A percentile compares a stretch with the other conserved stretches of the same genome.
These are phyloP conservation scores for Megaustenia siamemsis DNA, from an alignment of 2,888 invertebrate genomes.

Conservation along the genomic window DNA sequence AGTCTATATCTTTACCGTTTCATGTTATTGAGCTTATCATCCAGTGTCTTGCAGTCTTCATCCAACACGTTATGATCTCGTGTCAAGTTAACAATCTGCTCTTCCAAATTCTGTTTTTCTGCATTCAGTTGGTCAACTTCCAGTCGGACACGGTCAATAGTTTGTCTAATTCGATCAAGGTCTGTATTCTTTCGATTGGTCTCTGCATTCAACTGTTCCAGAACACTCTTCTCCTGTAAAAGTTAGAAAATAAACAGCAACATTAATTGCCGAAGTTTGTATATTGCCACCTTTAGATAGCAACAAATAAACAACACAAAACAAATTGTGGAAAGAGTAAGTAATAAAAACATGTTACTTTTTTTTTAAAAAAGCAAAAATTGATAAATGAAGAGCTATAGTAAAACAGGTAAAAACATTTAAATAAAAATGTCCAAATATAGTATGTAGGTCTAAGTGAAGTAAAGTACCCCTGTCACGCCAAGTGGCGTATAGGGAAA, in stretches of 20 bases:
- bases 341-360: too few relatives aligned
- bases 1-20: slow-evolving; percentile 65
- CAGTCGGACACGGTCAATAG: slow-evolving; percentile 69
- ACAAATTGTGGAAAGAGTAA: neutral
- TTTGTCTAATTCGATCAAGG: slow-evolving; percentile 69
- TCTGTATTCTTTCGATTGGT: slow-evolving; percentile 69
- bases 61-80: slow-evolving; percentile 72
- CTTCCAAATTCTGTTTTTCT: slow-evolving; percentile 73
- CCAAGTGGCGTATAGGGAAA: too few relatives aligned
- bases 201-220: slow-evolving; percentile 71
- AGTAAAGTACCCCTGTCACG: too few relatives aligned
- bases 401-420: too few relatives aligned
- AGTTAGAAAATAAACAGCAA: slow-evolving; percentile 6
- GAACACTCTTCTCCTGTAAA: slow-evolving; percentile 70
- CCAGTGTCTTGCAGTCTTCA: slow-evolving; percentile 70
- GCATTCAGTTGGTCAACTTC: slow-evolving; percentile 69
- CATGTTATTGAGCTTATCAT: slow-evolving; percentile 72
- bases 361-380: too few relatives aligned
- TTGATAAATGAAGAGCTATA: too few relatives aligned
- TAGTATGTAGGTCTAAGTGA: too few relatives aligned
- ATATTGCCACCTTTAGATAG: too few relatives aligned
- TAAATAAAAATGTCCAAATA: too few relatives aligned
- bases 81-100: slow-evolving; percentile 66
- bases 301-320: too few relatives aligned
- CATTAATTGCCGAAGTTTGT: neutral